Conservation (phyloP, 2,888 invertebrate species). For the Dusona sp. region DNA sequence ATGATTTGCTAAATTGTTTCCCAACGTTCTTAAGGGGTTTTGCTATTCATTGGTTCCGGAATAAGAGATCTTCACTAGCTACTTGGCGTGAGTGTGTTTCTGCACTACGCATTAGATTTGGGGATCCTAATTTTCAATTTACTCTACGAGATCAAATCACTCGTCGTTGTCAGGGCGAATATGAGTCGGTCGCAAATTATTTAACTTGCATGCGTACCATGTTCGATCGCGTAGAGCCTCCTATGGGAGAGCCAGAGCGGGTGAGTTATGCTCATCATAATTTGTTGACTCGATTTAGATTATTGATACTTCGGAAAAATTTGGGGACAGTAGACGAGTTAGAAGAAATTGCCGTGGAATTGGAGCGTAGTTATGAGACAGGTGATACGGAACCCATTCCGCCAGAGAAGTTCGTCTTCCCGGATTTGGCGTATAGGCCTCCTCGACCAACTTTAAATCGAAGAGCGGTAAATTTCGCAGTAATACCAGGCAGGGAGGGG, state of each 20-base stretch:
- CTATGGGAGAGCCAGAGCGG: background rate
- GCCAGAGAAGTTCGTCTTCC: background rate
- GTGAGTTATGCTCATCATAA: background rate
- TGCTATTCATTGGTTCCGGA: background rate
- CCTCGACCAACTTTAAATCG: background rate
- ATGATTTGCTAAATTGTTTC: background rate
- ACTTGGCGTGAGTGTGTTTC: background rate
- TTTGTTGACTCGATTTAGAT: background rate
- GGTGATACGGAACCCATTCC: background rate
- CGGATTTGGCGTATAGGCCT: background rate
- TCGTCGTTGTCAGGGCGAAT: background rate
- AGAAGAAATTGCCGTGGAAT: slow-evolving; percentile 1
- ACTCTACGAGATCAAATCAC: background rate
- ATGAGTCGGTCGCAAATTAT: background rate
- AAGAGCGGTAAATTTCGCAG: background rate
- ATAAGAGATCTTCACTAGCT: background rate
- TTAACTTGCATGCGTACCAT: background rate
- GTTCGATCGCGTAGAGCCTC: background rate
- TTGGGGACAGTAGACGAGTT: slow-evolving; percentile 2
- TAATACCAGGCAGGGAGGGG: no score
- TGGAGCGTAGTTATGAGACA: background rate
- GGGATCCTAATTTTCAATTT: background rate
- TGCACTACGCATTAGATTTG: background rate
- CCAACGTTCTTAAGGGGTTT: background rate
- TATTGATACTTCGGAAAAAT: background rate